Evolutionary conservation across 2,888 invertebrate genomes (phyloP), one percentile per base, ranked within the genome.

Genomic region (Mechanitis mazaeus): DNA sequence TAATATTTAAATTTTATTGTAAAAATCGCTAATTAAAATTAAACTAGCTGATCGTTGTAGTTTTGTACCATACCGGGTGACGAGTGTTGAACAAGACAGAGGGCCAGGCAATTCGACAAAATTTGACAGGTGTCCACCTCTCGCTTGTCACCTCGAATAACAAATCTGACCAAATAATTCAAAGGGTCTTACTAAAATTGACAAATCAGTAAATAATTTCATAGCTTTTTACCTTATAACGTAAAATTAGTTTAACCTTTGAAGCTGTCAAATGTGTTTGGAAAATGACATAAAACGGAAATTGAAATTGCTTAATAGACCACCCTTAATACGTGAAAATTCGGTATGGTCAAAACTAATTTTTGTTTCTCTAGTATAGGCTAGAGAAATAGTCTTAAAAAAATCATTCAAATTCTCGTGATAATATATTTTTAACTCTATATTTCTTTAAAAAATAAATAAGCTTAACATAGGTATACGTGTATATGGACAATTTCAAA

Each of bases 51-150:
- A 35, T 69, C 66, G 65, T 57, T 56, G 45, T 55, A 54, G 6
- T 1, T 50, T 50, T 50, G 50, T 50, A 50, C 50, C 50, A 50
- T 31, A 50, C 50, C 7, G 11, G 31, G 35, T 68, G 69, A 67
- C 69, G 68, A 70, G 64, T 67, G 64, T 65, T 66, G 64, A 64
- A 66, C 68, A 7, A 79, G 83, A 83, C 78, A 79, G 72, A 76
- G 84, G 82, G 78, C 74, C 71, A 69, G 61, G 72, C 66, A 72
- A 81, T 80, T 85, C 80, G 84, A 83, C 81, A 80, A 74, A 76
- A 77, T 85, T 82, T 84, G 85, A 83, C 84, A 85, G 82, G 68
- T 73, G 75, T 73, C 79, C 67, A 66, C 62, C 60, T 50, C 59
- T 61, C 53, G 50, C 55, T 63, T 69, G 68, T 68, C 69, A 66